Base-by-base conservation (phyloP, 2,797 vertebrate species). In the Alfaro cultratus region DNA sequence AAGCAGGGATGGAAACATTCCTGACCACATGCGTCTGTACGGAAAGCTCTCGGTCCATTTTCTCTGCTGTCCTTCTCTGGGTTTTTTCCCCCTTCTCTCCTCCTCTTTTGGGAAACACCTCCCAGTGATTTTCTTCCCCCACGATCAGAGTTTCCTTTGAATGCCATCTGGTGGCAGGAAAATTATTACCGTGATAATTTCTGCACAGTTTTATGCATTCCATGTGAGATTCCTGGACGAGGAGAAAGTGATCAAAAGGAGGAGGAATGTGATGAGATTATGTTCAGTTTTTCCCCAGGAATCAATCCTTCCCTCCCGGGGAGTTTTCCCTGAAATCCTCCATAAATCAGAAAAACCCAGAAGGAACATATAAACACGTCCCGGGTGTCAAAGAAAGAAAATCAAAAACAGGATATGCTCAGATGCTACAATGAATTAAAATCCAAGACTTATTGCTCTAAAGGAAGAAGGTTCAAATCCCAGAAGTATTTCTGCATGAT, bases 81-180 rank as follows among this genome's bases (percentile, higher is more conserved):
- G 49, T 53, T 72, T 77, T 74, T 2, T 73, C 53, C 53, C 51
- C 51, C 39, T 62, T 79, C 79, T 49, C 81, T 74, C 82, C 81
- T 88, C 79, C 80, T 72, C 78, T 79, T 81, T 68, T 55, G 53
- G 81, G 79, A 80, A 29, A 76, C 82, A 75, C 85, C 89, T 82
- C 73, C 86, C 51, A 43, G 41, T 12, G 23, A 71, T 71, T 71
- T n/a, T 71, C 68, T 45, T 45, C 26, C 68, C 39, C 68, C 26
- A 71, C 41, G 1, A 26, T 43, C 36, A 74, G 43, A 23, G 5
- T 60, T 47, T 68, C 31, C 31, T 23, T 16, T 47, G 62, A 29
- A 31, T 67, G 60, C 75, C 75, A 49, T 46, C 75, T 76, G 31
- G 60, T 49, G 75, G 75, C 10, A 46, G 43, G 34, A 36, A 76